Evolutionary conservation across 2,888 invertebrate genomes (phyloP).

Genomic region (Oasisia sp.): DNA sequence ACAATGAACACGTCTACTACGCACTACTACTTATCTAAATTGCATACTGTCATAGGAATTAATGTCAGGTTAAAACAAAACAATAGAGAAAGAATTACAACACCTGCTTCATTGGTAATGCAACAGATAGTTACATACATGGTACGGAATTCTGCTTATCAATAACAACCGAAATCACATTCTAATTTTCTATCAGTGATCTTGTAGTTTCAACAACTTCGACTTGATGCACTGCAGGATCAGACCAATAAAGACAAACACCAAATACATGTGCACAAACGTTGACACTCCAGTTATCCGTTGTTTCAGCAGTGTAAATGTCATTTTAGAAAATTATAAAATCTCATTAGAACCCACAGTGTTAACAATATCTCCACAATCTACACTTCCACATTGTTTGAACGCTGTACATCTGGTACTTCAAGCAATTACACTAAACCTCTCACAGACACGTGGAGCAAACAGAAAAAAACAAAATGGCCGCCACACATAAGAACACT

Average conservation of each 20-base stretch:
- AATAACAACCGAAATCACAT: not conserved
- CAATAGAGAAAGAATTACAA: not conserved
- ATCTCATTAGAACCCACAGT: not conserved
- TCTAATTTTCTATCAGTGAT: not conserved
- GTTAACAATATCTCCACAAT: not conserved
- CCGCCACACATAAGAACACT: not conserved
- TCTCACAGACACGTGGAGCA: not conserved
- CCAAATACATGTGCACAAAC: not conserved
- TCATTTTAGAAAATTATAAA: not conserved
- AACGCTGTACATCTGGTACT: not conserved
- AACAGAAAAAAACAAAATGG: constrained; percentile 7
- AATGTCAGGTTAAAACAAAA: not conserved
- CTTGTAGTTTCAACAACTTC: not conserved
- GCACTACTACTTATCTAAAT: not conserved
- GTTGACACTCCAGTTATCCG: not conserved
- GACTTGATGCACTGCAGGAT: not conserved
- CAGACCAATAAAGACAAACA: not conserved
- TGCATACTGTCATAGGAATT: not conserved
- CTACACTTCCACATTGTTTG: not conserved
- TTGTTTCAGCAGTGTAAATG: not conserved
- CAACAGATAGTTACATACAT: not conserved
- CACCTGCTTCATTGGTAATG: not conserved
- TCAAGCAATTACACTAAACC: not conserved
- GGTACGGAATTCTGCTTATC: not conserved
- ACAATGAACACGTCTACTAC: not conserved